phyloP scores from a whole-genome alignment of 92 coral and sea anemone genomes.

The Paragorgia papillata region DNA sequence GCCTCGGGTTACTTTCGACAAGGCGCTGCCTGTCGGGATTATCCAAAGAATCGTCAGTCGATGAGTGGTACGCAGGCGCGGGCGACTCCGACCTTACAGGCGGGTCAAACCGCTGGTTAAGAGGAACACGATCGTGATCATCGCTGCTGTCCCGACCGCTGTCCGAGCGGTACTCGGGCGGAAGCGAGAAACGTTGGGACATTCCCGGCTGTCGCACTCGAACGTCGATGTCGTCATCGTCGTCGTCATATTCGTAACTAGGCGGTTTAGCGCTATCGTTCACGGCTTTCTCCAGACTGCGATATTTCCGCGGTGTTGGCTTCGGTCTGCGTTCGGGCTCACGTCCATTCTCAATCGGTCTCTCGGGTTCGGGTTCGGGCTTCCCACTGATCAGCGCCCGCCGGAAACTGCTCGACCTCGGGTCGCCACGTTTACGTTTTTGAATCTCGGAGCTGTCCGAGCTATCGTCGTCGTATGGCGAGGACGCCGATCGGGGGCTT shows the following conservation, averaged over 20 bases:
- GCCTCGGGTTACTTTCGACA: background rate
- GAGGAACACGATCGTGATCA: constrained; percentile 41
- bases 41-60: constrained; percentile 41
- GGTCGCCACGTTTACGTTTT: constrained; percentile 54
- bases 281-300: constrained; percentile 46
- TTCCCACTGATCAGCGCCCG: constrained; percentile 58
- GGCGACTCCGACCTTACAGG: constrained; percentile 78
- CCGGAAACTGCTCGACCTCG: constrained; percentile 76
- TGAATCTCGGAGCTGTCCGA: constrained; percentile 48
- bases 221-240: constrained; percentile 60
- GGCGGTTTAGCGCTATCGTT: constrained; percentile 50
- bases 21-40: constrained; percentile 36
- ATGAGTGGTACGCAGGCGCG: constrained; percentile 83
- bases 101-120: constrained; percentile 35
- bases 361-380: constrained; percentile 38
- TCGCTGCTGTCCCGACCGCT: constrained; percentile 42
- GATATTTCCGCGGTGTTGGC: constrained; percentile 37
- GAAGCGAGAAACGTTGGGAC: constrained; percentile 25
- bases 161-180: constrained; percentile 46
- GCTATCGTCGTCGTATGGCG: constrained; percentile 16
- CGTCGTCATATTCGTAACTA: constrained; percentile 78
- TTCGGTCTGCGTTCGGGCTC: constrained; percentile 14
- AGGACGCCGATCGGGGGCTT: constrained; percentile 18
- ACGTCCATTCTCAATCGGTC: constrained; percentile 8
- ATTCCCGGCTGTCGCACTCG: constrained; percentile 28